These are phyloP conservation scores for Phoeniculus purpureus DNA, from an alignment of 2,797 vertebrate species.

Conservation along the genomic window DNA sequence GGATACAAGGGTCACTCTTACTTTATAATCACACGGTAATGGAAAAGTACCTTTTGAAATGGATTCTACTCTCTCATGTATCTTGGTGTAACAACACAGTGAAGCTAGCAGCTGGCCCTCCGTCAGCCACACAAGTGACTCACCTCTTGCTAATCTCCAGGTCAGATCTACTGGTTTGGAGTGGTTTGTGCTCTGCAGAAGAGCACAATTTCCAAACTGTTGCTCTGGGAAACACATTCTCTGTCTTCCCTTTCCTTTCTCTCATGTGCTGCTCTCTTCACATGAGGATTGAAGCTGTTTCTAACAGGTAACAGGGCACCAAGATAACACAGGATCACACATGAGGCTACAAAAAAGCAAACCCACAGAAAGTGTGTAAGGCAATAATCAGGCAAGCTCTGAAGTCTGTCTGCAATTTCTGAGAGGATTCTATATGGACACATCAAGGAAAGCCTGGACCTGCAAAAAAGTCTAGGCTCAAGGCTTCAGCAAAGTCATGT, in stretches of 20 bases:
- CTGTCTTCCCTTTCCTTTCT: background rate
- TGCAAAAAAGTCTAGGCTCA: background rate
- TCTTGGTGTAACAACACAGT: background rate
- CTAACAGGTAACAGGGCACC: background rate
- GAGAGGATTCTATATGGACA: background rate
- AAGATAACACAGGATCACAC: background rate
- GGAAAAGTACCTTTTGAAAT: background rate
- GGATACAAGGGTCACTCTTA: background rate
- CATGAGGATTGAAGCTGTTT: background rate
- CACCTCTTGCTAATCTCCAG: background rate
- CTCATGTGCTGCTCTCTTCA: background rate
- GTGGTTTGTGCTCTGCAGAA: background rate
- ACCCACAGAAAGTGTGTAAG: background rate
- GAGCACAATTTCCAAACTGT: background rate
- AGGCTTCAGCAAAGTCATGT: background rate
- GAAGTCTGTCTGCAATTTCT: background rate
- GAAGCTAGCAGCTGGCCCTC: background rate
- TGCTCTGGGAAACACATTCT: background rate
- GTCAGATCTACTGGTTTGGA: background rate
- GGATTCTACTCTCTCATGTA: background rate
- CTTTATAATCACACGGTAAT: background rate
- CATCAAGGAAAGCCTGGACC: background rate
- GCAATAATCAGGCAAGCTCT: background rate
- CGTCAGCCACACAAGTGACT: background rate
- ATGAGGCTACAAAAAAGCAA: conserved; percentile 34